Conservation (phyloP, 2,113 vertebrate species). For the Ciconia stormi region DNA sequence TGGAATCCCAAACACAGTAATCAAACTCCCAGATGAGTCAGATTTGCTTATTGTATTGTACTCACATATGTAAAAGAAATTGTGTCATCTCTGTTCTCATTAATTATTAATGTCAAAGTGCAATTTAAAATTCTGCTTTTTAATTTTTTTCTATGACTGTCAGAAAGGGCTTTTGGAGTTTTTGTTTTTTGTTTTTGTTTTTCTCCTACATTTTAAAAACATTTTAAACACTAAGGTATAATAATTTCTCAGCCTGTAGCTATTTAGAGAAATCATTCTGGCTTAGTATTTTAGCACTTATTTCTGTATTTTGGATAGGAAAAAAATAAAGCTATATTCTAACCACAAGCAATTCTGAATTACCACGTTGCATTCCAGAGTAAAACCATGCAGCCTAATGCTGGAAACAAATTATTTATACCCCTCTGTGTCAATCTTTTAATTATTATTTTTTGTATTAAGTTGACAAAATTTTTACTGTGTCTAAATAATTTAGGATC, state of each 20-base stretch:
- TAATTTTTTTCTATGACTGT: conserved; percentile 3
- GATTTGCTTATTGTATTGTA: conserved; percentile 43
- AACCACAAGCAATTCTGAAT: background rate
- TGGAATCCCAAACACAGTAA: conserved; percentile 59
- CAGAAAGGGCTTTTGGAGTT: background rate
- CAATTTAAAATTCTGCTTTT: conserved; percentile 50
- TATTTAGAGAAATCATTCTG: conserved; percentile 36
- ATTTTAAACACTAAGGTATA: conserved; percentile 13
- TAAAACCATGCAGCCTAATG: background rate
- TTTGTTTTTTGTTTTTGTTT: background rate
- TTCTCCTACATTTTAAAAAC: conserved; percentile 16
- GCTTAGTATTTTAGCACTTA: background rate
- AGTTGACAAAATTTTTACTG: background rate
- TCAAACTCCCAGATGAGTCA: conserved; percentile 50
- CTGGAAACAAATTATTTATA: background rate
- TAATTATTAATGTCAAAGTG: conserved; percentile 52
- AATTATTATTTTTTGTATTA: background rate
- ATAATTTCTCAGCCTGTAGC: conserved; percentile 9
- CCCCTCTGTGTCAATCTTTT: background rate
- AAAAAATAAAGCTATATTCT: background rate
- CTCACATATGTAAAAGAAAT: conserved; percentile 1
- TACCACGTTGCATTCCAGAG: background rate
- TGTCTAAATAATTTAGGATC: background rate
- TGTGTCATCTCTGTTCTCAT: conserved; percentile 13
- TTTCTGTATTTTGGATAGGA: background rate